phyloP scores from a whole-genome alignment of 2,888 invertebrate species.

The Euzophera pinguis region DNA sequence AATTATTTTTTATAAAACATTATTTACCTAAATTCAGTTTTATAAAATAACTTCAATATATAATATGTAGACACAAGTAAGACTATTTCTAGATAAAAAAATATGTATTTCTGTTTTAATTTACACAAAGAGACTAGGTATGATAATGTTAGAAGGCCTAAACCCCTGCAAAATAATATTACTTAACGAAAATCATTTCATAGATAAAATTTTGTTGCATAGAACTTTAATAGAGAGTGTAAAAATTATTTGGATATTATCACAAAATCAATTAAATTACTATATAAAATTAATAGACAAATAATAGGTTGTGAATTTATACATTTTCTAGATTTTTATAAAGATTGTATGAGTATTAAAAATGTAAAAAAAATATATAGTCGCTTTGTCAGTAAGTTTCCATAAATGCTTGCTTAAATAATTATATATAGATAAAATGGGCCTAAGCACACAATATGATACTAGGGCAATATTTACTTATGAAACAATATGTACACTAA shows the following conservation, averaged over 20 bases:
- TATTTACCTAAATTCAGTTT: no score
- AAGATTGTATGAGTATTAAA: constrained; percentile 47
- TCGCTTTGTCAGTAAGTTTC: constrained; percentile 39
- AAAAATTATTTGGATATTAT: constrained; percentile 31
- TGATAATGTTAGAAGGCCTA: constrained; percentile 42
- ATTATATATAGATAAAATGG: background rate
- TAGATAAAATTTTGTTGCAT: constrained; percentile 35
- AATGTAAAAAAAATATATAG: constrained; percentile 36
- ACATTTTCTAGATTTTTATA: constrained; percentile 78
- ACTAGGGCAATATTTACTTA: no score
- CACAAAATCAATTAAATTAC: constrained; percentile 32
- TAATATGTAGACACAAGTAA: background rate
- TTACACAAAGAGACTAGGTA: background rate
- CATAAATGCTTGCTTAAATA: constrained; percentile 46
- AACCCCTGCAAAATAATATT: constrained; percentile 40
- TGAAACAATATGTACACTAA: no score
- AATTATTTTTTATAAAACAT: no score
- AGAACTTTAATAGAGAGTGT: constrained; percentile 27
- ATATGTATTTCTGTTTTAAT: background rate
- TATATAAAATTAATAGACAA: constrained; percentile 60
- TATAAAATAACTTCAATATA: background rate
- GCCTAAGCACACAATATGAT: background rate
- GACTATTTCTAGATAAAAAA: background rate
- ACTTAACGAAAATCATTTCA: constrained; percentile 21
- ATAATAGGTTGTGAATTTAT: constrained; percentile 79